These are phyloP conservation scores for Schmidtea mediterranea DNA, from an alignment of 1,140 invertebrate genomes.

Conservation along the genomic window DNA sequence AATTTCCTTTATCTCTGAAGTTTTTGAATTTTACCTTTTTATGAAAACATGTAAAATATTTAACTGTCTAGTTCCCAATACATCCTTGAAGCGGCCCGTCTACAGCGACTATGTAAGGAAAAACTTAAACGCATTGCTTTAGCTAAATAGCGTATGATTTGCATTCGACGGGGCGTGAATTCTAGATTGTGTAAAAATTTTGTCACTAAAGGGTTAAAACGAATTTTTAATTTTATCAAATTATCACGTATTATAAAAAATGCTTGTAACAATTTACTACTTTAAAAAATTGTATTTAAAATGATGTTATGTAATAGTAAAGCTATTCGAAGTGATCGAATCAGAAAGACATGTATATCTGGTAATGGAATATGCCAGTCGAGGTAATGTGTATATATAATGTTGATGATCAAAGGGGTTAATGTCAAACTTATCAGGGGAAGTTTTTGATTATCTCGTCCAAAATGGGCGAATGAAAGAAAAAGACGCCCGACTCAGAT, in stretches of 20 bases:
- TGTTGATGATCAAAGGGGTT: neutral
- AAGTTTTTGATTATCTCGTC: conserved; percentile 98
- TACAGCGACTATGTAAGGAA: no score
- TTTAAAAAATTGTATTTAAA: no score
- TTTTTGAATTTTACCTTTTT: no score
- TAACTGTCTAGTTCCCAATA: no score
- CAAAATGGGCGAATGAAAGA: conserved; percentile 99
- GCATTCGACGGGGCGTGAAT: neutral
- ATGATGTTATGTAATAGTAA: no score
- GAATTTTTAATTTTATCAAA: neutral
- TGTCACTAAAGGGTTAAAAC: no score
- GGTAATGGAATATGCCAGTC: neutral
- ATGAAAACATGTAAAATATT: no score
- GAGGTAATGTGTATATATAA: no score
- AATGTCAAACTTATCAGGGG: conserved; percentile 31
- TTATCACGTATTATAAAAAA: neutral
- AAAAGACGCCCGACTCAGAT: conserved; percentile 68
- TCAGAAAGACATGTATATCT: conserved; percentile 2
- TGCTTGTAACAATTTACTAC: neutral
- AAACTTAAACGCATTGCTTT: neutral
- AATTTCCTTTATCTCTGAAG: no score
- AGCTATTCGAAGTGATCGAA: conserved; percentile 1
- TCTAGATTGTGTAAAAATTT: no score
- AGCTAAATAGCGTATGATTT: neutral
- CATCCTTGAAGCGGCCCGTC: no score